Conservation (phyloP, 2,113 vertebrate genomes). For the Argyrosomus japonicus region DNA sequence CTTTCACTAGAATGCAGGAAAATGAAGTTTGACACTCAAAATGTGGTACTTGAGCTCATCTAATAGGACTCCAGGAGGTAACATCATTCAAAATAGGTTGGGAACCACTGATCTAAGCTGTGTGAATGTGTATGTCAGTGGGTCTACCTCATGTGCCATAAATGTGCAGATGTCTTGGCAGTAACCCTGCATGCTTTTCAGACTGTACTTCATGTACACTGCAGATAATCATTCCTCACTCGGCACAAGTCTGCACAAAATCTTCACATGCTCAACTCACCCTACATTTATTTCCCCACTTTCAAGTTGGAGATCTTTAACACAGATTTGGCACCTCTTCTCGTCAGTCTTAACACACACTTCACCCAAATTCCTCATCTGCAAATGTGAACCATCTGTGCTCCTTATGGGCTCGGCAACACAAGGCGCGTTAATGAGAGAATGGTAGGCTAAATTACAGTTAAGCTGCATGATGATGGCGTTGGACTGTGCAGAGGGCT, state of each 20-base stretch:
- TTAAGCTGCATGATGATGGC: conserved; percentile 26
- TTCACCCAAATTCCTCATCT: conserved; percentile 61
- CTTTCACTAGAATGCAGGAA: too few relatives aligned
- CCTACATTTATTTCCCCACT: conserved; percentile 28
- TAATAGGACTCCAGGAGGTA: background rate
- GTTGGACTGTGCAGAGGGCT: conserved; percentile 25
- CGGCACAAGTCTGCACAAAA: conserved; percentile 23
- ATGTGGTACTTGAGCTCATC: background rate
- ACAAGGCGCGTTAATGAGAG: conserved; percentile 55
- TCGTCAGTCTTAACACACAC: conserved; percentile 55
- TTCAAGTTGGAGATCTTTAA: conserved; percentile 56
- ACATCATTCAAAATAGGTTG: background rate
- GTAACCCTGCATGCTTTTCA: conserved; percentile 6
- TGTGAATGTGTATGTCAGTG: conserved; percentile 13
- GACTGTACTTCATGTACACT: background rate
- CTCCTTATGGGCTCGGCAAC: conserved; percentile 35
- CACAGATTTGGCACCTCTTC: conserved; percentile 67
- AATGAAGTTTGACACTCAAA: too few relatives aligned
- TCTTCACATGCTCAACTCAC: conserved; percentile 13
- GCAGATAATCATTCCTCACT: conserved; percentile 21
- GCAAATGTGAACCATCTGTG: conserved; percentile 80
- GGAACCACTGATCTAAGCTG: background rate
- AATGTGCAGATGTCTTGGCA: conserved; percentile 60
- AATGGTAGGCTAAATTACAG: conserved; percentile 34
- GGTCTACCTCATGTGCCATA: conserved; percentile 44